Evolutionary conservation across 1,140 invertebrate genomes (phyloP).

Genomic region (Acromyrmex echinatior): DNA sequence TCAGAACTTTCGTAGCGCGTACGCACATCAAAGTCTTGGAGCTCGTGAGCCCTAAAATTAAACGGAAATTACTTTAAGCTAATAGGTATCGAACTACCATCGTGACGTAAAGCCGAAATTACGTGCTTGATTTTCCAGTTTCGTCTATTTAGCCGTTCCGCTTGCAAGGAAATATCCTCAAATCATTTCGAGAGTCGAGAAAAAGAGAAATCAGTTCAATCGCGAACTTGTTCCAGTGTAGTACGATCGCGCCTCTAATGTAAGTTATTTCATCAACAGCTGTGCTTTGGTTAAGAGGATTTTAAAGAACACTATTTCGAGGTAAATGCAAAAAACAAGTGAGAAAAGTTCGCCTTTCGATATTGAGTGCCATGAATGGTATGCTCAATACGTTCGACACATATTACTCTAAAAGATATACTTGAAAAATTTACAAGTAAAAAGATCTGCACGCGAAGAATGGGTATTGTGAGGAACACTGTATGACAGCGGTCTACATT

Average conservation of each 20-base stretch:
- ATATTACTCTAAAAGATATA: conserved; percentile 20
- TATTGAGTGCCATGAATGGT: background rate
- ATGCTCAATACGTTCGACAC: conserved; percentile 17
- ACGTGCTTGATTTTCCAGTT: conserved; percentile 55
- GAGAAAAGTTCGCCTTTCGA: background rate
- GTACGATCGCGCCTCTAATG: background rate
- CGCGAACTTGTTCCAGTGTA: background rate
- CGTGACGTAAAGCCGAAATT: conserved; percentile 25
- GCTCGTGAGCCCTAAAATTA: conserved; percentile 68
- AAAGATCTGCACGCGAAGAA: background rate
- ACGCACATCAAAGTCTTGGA: background rate
- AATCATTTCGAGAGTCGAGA: conserved; percentile 11
- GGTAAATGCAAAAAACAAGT: background rate
- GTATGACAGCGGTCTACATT: conserved; percentile 34
- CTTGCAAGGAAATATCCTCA: conserved; percentile 8
- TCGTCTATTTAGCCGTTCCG: conserved; percentile 20
- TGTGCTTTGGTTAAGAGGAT: background rate
- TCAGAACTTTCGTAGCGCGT: conserved; percentile 26
- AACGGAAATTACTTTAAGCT: conserved; percentile 77
- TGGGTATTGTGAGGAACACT: conserved; percentile 5
- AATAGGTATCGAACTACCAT: conserved; percentile 67
- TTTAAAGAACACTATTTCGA: background rate
- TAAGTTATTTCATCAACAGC: conserved; percentile 35
- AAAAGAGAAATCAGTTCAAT: conserved; percentile 47
- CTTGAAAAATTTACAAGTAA: conserved; percentile 38